These are phyloP conservation scores for Drosophila suzukii DNA, from an alignment of 1,140 invertebrate species.

Conservation along the genomic window DNA sequence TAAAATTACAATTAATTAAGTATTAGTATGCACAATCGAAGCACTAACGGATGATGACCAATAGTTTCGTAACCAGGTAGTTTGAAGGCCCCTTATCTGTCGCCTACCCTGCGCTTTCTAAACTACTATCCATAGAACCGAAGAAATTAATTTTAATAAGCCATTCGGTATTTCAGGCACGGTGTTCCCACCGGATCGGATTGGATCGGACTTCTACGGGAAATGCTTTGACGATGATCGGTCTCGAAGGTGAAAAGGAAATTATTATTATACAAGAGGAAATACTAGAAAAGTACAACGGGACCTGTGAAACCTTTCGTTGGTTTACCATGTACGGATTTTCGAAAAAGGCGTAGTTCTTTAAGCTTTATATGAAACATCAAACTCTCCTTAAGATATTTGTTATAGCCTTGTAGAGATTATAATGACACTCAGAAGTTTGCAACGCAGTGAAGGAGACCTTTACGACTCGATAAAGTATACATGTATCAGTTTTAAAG, in stretches of 20 bases:
- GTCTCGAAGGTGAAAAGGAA: constrained; percentile 17
- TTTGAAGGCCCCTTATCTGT: constrained; percentile 54
- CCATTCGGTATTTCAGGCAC: constrained; percentile 66
- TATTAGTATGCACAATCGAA: constrained; percentile 65
- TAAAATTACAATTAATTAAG: constrained; percentile 49
- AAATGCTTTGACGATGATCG: constrained; percentile 41
- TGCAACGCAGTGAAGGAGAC: too few species aligned
- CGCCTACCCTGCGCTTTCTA: constrained; percentile 46
- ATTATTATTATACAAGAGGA: not conserved
- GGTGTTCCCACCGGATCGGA: constrained; percentile 10
- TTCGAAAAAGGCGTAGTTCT: too few species aligned
- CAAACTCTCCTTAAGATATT: too few species aligned
- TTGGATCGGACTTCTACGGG: constrained; percentile 29
- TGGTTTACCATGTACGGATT: not conserved
- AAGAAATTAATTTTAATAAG: constrained; percentile 70
- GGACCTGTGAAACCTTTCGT: not conserved
- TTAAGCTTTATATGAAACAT: too few species aligned
- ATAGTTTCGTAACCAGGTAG: constrained; percentile 62
- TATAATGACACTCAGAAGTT: too few species aligned
- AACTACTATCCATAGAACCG: constrained; percentile 28
- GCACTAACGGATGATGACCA: constrained; percentile 45
- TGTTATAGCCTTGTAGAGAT: too few species aligned
- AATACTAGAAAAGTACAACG: not conserved
- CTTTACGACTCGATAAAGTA: too few species aligned
- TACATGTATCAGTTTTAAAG: too few species aligned